Conservation (phyloP, 1,140 invertebrate species). For the Drosophila nannoptera region DNA sequence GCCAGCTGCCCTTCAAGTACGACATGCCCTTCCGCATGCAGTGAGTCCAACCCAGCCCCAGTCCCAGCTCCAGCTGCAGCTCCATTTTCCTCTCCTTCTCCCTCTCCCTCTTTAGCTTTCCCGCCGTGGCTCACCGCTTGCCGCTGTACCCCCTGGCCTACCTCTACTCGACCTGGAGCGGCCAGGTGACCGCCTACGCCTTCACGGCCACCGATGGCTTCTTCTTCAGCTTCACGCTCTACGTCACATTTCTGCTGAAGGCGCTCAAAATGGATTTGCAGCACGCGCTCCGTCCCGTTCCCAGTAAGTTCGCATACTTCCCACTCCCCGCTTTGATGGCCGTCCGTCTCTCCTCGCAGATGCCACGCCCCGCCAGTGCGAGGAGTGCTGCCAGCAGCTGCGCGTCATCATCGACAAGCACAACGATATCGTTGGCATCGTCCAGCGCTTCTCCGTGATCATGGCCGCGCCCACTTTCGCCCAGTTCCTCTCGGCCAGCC, state of each 20-base stretch:
- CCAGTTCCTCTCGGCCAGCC: constrained; percentile 55
- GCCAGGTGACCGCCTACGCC: constrained; percentile 59
- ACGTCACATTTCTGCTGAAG: constrained; percentile 44
- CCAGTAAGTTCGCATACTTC: constrained; percentile 38
- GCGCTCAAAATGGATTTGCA: constrained; percentile 44
- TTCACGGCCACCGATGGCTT: constrained; percentile 60
- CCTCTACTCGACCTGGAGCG: constrained; percentile 58
- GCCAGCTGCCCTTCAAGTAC: constrained; percentile 44
- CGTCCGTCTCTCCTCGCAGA: constrained; percentile 5
- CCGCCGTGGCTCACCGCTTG: constrained; percentile 43
- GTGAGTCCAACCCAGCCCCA: no score
- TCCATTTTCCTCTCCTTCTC: no score
- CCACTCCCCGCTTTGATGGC: neutral
- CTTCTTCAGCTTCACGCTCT: constrained; percentile 62
- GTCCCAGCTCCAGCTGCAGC: no score
- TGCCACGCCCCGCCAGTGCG: constrained; percentile 17
- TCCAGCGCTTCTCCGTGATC: constrained; percentile 44
- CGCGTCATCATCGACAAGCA: constrained; percentile 51
- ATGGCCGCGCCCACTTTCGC: constrained; percentile 58
- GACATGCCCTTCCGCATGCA: constrained; percentile 63
- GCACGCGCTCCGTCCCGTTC: constrained; percentile 1
- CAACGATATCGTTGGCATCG: constrained; percentile 55
- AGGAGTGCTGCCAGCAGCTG: constrained; percentile 40
- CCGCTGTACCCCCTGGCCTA: constrained; percentile 54
- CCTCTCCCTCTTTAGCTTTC: constrained; percentile 31